phyloP scores from a whole-genome alignment of 37 sponge, comb jelly and placozoan species.

The Sycon ciliatum region DNA sequence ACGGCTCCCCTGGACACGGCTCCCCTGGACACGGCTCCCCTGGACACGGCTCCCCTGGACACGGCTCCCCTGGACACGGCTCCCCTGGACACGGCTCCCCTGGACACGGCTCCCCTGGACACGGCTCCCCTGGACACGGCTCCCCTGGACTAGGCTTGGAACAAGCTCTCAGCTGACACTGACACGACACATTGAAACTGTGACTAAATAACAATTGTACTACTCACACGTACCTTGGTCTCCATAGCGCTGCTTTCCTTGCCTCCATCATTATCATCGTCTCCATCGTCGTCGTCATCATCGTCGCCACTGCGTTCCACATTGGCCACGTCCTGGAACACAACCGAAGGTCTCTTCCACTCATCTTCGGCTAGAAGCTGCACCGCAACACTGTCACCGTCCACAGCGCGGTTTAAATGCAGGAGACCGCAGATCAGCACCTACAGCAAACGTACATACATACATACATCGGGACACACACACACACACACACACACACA shows the following conservation, averaged over 20 bases:
- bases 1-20: too few species aligned
- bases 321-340: conserved; percentile 47
- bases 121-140: too few species aligned
- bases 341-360: conserved; percentile 66
- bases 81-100: too few species aligned
- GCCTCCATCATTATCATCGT: conserved; percentile 15
- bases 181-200: too few species aligned
- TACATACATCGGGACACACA: neutral
- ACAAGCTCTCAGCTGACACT: too few species aligned
- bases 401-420: conserved; percentile 80
- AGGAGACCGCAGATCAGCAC: conserved; percentile 59
- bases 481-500: conserved; percentile 5
- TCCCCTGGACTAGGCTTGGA: too few species aligned
- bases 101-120: too few species aligned
- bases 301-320: neutral
- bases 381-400: conserved; percentile 79
- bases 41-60: too few species aligned
- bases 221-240: neutral
- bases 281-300: neutral
- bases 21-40: too few species aligned
- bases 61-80: too few species aligned
- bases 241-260: neutral
- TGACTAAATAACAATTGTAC: too few species aligned
- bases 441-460: conserved; percentile 54
- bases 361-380: conserved; percentile 69